Evolutionary conservation across 2,113 vertebrate species (phyloP).

Genomic region (Phoenicopterus ruber): DNA sequence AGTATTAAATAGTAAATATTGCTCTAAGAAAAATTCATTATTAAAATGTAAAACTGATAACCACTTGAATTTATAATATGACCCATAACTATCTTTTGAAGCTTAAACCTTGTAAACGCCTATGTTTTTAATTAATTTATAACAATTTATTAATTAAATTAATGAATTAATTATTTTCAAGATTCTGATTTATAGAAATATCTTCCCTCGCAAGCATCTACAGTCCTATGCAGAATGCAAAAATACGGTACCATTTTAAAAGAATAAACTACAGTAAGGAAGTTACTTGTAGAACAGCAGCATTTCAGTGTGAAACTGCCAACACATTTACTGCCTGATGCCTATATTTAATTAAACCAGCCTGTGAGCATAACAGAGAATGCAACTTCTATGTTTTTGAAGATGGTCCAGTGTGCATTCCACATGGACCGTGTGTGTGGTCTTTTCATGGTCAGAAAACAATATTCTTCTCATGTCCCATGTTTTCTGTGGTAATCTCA

Average conservation of each 20-base stretch:
- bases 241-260: conserved; percentile 12
- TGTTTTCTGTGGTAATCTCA: conserved; percentile 63
- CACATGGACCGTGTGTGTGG: conserved; percentile 73
- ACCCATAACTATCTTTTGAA: background rate
- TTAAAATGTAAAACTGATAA: background rate
- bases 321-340: conserved; percentile 51
- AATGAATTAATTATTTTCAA: background rate
- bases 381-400: conserved; percentile 72
- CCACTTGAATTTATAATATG: background rate
- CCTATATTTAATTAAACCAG: conserved; percentile 74
- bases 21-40: background rate
- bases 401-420: conserved; percentile 72
- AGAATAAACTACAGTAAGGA: conserved; percentile 6
- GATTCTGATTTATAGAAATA: background rate
- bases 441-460: conserved; percentile 69
- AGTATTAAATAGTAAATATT: background rate
- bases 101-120: background rate
- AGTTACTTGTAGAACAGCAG: conserved; percentile 30
- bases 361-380: conserved; percentile 64
- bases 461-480: conserved; percentile 66
- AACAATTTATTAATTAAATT: background rate
- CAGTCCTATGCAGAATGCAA: background rate
- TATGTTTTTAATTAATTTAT: background rate
- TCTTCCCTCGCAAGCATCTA: background rate
- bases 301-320: conserved; percentile 46